Conservation (phyloP, 1,140 invertebrate species). For the Trichogramma pretiosum region DNA sequence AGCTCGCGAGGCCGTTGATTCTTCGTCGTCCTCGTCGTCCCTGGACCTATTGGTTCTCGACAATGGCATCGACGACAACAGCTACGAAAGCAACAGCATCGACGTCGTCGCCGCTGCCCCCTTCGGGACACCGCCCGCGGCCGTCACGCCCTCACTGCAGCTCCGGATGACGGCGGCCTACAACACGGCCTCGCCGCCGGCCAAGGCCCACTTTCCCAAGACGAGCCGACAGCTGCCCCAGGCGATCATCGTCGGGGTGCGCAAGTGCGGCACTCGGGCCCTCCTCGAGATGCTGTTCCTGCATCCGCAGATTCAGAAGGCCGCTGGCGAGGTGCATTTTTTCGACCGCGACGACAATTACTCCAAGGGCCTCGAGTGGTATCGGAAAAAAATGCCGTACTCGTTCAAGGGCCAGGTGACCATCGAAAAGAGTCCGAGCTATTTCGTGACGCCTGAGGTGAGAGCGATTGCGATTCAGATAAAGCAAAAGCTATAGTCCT, state of each 20-base stretch:
- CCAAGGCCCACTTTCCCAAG: slow-evolving; percentile 37
- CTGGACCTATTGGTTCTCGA: not conserved
- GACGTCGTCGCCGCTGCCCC: not conserved
- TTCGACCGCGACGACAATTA: slow-evolving; percentile 91
- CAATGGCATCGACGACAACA: too few species aligned
- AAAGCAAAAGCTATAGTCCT: too few species aligned
- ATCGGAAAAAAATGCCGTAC: slow-evolving; percentile 84
- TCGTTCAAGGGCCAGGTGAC: slow-evolving; percentile 84
- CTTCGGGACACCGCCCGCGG: not conserved
- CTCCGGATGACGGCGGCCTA: too few species aligned
- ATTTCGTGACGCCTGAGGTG: slow-evolving; percentile 93
- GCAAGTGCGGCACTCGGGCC: slow-evolving; percentile 89
- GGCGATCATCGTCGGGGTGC: slow-evolving; percentile 87
- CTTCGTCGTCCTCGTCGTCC: slow-evolving; percentile 25
- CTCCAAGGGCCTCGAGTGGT: slow-evolving; percentile 84
- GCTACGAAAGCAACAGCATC: not conserved
- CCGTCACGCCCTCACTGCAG: slow-evolving; percentile 15
- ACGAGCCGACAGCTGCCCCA: slow-evolving; percentile 53
- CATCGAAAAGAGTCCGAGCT: slow-evolving; percentile 95
- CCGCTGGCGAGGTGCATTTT: slow-evolving; percentile 87
- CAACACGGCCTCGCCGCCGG: slow-evolving; percentile 5
- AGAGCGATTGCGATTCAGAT: too few species aligned
- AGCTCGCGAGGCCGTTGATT: slow-evolving; percentile 23
- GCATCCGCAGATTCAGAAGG: slow-evolving; percentile 86
- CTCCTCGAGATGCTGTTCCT: slow-evolving; percentile 89